phyloP scores from a whole-genome alignment of 2,113 vertebrate species.

The Ciconia stormi region DNA sequence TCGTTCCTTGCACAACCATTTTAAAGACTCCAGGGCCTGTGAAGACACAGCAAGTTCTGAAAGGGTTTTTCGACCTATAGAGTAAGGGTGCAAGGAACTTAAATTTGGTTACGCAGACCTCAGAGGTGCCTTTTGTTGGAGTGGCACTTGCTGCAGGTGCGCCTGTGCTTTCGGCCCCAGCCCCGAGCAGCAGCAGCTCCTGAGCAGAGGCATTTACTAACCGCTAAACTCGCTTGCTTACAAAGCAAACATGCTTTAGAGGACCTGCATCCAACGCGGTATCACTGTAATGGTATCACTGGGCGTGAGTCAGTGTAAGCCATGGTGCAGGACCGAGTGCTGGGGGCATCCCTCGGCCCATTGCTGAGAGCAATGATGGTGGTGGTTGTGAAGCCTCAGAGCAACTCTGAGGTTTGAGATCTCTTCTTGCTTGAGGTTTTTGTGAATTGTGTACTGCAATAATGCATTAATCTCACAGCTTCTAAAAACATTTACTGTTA shows the following conservation, averaged over 20 bases:
- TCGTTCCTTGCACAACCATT: not conserved
- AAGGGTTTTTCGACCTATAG: not conserved
- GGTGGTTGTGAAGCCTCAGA: not conserved
- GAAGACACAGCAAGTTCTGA: not conserved
- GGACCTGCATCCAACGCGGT: accelerated
- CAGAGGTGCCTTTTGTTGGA: not conserved
- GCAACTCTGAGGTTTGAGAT: not conserved
- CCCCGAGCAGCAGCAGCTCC: not conserved
- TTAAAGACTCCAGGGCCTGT: not conserved
- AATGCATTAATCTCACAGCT: not conserved
- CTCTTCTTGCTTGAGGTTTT: not conserved
- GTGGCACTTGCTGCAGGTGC: not conserved
- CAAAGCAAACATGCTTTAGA: not conserved
- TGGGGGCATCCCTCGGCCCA: accelerated
- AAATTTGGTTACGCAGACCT: not conserved
- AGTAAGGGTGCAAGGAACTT: not conserved
- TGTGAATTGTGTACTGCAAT: not conserved
- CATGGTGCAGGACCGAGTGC: accelerated
- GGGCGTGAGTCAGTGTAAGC: not conserved
- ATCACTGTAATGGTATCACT: too few relatives aligned
- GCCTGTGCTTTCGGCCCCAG: not conserved
- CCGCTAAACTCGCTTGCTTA: not conserved
- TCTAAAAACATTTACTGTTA: not conserved
- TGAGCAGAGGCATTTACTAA: not conserved
- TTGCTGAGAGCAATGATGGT: not conserved